Conservation (phyloP, 2,113 vertebrate species). For the Pelodiscus sinensis region DNA sequence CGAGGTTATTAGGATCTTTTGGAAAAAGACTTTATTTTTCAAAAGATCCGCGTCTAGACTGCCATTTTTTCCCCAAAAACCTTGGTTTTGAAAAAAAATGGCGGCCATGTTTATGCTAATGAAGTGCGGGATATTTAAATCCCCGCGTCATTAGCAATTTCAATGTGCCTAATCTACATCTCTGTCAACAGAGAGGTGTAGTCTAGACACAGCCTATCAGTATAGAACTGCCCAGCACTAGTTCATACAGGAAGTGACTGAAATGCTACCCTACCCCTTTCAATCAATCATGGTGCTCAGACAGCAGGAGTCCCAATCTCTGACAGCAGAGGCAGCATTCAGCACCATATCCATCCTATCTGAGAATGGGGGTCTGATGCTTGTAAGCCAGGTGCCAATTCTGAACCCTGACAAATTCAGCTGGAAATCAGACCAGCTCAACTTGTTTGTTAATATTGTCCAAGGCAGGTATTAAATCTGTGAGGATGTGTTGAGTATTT, state of each 20-base stretch:
- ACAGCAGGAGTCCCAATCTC: neutral
- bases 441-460: neutral
- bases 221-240: conserved; percentile 12
- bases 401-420: neutral
- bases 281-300: neutral
- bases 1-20: too few relatives aligned
- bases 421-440: neutral
- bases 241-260: neutral
- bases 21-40: too few relatives aligned
- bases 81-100: too few relatives aligned
- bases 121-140: too few relatives aligned
- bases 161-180: too few relatives aligned
- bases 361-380: neutral
- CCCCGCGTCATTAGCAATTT: too few relatives aligned
- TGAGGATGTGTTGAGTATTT: neutral
- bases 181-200: too few relatives aligned
- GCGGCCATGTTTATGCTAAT: too few relatives aligned
- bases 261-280: neutral
- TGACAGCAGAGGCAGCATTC: neutral
- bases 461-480: neutral
- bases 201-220: neutral
- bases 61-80: too few relatives aligned
- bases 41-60: too few relatives aligned
- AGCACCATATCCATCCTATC: neutral
- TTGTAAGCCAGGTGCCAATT: too few relatives aligned